Percentiles rank a stretch among this genome's conserved stretches.
phyloP scores from a whole-genome alignment of 2,113 vertebrate genomes.

The Gopherus evgoodei region DNA sequence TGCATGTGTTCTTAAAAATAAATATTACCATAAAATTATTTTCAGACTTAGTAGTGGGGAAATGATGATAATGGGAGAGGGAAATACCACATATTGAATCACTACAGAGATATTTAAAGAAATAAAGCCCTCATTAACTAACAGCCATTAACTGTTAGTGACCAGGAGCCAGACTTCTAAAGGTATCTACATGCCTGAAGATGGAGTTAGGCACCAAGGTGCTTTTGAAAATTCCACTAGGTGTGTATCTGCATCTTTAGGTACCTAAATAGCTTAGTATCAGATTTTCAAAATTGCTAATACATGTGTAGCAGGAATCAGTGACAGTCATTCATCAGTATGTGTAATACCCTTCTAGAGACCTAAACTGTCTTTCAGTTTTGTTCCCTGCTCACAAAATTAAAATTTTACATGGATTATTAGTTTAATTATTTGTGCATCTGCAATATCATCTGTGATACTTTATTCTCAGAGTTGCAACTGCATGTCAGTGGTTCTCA shows the following conservation, averaged over 20 bases:
- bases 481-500: no score
- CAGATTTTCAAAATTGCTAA: no score
- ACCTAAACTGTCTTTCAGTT: not conserved
- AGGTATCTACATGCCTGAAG: not conserved
- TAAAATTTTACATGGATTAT: not conserved
- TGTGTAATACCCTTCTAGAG: no score
- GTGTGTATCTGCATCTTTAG: not conserved
- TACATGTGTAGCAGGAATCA: no score
- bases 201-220: not conserved
- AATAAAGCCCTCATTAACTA: not conserved
- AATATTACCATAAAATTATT: not conserved
- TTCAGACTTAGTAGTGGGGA: not conserved
- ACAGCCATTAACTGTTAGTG: not conserved
- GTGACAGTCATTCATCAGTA: no score
- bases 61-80: not conserved
- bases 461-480: no score
- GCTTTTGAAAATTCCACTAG: not conserved
- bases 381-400: not conserved
- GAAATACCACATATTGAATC: not conserved
- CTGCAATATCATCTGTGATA: not conserved
- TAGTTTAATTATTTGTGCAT: not conserved
- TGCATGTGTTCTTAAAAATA: not conserved
- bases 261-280: not conserved
- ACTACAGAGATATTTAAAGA: not conserved
- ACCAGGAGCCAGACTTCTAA: not conserved